A percentile compares a stretch with the other conserved stretches of the same genome.
Evolutionary conservation across 1,140 invertebrate genomes (phyloP).

Genomic region (Oreohelix idahoensis): DNA sequence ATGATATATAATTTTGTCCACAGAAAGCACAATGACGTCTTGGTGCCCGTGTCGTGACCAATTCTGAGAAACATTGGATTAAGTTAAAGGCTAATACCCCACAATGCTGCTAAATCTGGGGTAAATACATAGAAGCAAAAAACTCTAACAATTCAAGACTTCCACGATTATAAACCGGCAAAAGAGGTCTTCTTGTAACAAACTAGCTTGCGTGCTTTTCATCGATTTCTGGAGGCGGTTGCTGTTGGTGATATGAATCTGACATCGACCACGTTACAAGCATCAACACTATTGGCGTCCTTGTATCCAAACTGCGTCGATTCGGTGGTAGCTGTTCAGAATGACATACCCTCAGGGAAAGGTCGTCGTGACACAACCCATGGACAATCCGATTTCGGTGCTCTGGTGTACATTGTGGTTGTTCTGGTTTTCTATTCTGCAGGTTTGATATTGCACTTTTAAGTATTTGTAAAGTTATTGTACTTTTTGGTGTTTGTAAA

Average conservation of each 20-base stretch:
- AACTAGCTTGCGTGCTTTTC: background rate
- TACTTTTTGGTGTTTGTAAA: too few relatives aligned
- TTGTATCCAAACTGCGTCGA: background rate
- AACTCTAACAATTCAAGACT: too few relatives aligned
- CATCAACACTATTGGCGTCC: background rate
- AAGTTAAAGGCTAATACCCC: too few relatives aligned
- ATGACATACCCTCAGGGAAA: background rate
- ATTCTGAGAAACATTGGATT: too few relatives aligned
- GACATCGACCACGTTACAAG: background rate
- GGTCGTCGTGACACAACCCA: background rate
- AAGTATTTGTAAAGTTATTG: too few relatives aligned
- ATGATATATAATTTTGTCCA: too few relatives aligned
- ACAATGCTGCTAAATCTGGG: too few relatives aligned
- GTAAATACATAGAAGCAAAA: too few relatives aligned
- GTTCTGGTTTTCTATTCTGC: constrained; percentile 68
- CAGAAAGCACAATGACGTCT: too few relatives aligned
- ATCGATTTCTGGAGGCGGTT: background rate
- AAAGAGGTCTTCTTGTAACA: background rate
- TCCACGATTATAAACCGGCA: background rate
- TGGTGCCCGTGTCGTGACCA: too few relatives aligned
- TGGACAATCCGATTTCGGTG: constrained; percentile 53
- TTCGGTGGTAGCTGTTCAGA: background rate
- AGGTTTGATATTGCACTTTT: too few relatives aligned
- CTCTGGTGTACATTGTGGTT: constrained; percentile 67
- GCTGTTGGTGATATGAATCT: background rate